Base-by-base conservation (phyloP, 2,888 invertebrate genomes). In the Anodontia alba region DNA sequence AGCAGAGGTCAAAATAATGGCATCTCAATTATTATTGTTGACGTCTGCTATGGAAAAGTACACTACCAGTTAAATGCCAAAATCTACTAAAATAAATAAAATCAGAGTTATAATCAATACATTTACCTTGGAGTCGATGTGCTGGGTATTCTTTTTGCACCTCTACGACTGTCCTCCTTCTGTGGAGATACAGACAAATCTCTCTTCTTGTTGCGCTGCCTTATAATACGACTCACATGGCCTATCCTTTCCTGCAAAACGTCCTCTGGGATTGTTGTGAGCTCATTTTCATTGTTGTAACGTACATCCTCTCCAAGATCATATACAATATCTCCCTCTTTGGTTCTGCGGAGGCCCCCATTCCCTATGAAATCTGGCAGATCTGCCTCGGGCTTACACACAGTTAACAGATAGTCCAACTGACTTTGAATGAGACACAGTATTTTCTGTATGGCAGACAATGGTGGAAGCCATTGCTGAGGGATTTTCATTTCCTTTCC, bases 401-500 rank as follows among this genome's bases (percentile, higher is more conserved):
- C 67, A n/a, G 77, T 77, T 10, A 66, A 33, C n/a, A 71, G 70
- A 57, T 77, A 77, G 38, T 46, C 66, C 26, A 72, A 29, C 17
- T 71, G 51, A 43, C 77, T 71, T 36, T 72, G 36, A 2, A 77
- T 29, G 15, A 71, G 66, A 36, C 66, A 71, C 1, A 57, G 42
- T 20, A 71, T 57, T 36, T 72, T 62, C 26, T 49, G 42, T 31
- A 71, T 49, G 0, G 66, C 72, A 26, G 66, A 43, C 36, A n/a
- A 49, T 33, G 77, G 77, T 70, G 77, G 77, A 66, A 77, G 71
- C 77, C 71, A 77, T 1, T 17, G 29, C 38, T 71, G 71, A 31
- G 77, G 77, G 43, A 26, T 66, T 33, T 43, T 67, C 15, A 17
- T 42, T 15, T 23, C 15, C 23, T 57, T 57, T 26, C 57, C 38